A percentile compares a stretch with the other conserved stretches of the same genome.
phyloP scores from a whole-genome alignment of 1,140 invertebrate genomes.

The Drosophila littoralis region DNA sequence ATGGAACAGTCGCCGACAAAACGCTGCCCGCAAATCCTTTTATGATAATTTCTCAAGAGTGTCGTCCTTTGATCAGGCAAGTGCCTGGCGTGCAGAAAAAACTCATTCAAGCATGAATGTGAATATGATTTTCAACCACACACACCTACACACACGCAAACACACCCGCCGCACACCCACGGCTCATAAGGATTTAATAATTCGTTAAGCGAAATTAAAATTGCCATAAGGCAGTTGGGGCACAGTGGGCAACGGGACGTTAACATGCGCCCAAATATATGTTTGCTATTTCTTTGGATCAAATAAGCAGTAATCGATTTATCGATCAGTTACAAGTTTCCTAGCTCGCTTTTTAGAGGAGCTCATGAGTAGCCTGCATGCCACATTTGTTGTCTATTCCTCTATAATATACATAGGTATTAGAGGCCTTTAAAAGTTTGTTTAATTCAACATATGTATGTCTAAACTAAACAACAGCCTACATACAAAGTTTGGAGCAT shows the following conservation, averaged over 20 bases:
- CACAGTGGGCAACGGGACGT: constrained; percentile 28
- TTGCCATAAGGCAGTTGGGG: constrained; percentile 50
- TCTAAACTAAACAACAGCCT: no score
- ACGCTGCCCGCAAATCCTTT: constrained; percentile 73
- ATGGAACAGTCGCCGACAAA: constrained; percentile 27
- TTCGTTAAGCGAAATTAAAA: constrained; percentile 81
- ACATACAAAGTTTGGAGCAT: no score
- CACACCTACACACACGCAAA: constrained; percentile 40
- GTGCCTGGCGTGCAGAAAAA: constrained; percentile 73
- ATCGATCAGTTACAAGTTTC: not conserved
- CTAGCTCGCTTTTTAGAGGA: no score
- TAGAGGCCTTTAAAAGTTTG: no score
- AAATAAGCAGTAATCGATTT: not conserved
- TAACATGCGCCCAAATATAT: constrained; percentile 7
- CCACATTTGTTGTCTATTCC: no score
- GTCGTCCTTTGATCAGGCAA: constrained; percentile 83
- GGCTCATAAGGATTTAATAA: constrained; percentile 74
- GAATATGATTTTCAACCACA: constrained; percentile 77
- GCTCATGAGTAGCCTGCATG: no score
- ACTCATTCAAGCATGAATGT: constrained; percentile 83
- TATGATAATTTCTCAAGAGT: constrained; percentile 84
- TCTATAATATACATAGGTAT: no score
- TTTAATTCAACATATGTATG: no score
- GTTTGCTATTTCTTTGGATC: not conserved
- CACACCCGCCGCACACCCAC: constrained; percentile 22